These are phyloP conservation scores for Sebastes steindachneri DNA, from an alignment of 2,797 vertebrate species.

Conservation along the genomic window DNA sequence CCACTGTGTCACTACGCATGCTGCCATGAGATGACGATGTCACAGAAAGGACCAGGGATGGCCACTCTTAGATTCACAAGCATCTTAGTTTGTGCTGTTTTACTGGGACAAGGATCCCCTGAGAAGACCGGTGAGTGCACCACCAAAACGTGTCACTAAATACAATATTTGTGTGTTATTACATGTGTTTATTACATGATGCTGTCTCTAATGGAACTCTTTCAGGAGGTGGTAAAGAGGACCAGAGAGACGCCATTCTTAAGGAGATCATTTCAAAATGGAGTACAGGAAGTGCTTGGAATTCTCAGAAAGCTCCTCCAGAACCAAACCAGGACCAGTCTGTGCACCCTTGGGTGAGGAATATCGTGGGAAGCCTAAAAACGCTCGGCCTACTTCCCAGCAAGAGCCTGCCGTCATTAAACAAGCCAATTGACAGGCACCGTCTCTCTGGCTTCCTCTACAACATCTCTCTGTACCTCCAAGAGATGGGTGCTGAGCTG, in stretches of 20 bases:
- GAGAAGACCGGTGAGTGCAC: conserved; percentile 74
- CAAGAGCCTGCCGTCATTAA: conserved; percentile 71
- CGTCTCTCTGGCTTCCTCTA: conserved; percentile 88
- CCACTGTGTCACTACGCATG: conserved; percentile 30
- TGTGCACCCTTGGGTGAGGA: conserved; percentile 72
- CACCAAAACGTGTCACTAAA: background rate
- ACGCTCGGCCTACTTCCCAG: conserved; percentile 75
- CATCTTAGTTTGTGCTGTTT: conserved; percentile 70
- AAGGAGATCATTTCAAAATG: conserved; percentile 78
- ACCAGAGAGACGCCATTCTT: conserved; percentile 70
- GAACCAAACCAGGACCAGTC: conserved; percentile 62
- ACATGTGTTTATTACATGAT: background rate
- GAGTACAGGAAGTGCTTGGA: conserved; percentile 73
- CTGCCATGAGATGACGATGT: conserved; percentile 71
- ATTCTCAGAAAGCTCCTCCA: conserved; percentile 40
- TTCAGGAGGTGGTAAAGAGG: conserved; percentile 64
- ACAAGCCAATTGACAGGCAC: conserved; percentile 77
- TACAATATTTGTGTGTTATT: background rate
- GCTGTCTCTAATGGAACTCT: background rate
- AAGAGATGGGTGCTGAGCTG: conserved; percentile 84
- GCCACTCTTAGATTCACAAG: conserved; percentile 57
- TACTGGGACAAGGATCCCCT: conserved; percentile 67
- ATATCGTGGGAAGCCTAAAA: conserved; percentile 79
- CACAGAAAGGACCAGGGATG: conserved; percentile 70
- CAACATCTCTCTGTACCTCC: conserved; percentile 89